These are phyloP conservation scores for Ectropis crepuscularia DNA, from an alignment of 2,888 invertebrate species.

Conservation along the genomic window DNA sequence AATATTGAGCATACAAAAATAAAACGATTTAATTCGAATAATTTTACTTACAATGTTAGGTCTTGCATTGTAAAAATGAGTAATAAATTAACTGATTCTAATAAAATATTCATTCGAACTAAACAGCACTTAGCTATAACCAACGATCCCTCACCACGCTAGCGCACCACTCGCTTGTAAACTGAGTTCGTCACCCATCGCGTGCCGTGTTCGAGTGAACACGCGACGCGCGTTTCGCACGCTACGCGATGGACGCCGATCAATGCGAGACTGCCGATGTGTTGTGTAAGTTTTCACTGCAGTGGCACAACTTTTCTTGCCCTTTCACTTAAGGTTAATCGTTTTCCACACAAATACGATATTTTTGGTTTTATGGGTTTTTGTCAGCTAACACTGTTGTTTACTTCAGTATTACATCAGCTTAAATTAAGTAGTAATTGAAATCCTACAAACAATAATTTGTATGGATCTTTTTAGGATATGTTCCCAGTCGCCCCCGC, in stretches of 20 bases:
- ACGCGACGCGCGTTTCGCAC: slow-evolving; percentile 19
- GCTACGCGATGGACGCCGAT: slow-evolving; percentile 30
- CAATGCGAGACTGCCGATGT: slow-evolving; percentile 25
- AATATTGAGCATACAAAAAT: no score
- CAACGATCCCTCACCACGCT: slow-evolving; percentile 27
- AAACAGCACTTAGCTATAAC: background rate
- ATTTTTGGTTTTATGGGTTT: no score
- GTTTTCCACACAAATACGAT: no score
- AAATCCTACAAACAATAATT: no score
- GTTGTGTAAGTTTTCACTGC: slow-evolving; percentile 26
- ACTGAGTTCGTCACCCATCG: slow-evolving; percentile 34
- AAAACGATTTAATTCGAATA: no score
- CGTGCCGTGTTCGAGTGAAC: slow-evolving; percentile 22
- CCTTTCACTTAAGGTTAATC: background rate
- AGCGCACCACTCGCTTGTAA: slow-evolving; percentile 18
- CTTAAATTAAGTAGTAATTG: no score
- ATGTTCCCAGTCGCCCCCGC: no score
- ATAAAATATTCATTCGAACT: slow-evolving; percentile 5
- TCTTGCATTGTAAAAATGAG: background rate
- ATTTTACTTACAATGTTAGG: no score
- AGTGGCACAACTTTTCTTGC: slow-evolving; percentile 20
- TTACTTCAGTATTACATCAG: no score
- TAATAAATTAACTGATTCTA: background rate
- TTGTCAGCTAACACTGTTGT: no score
- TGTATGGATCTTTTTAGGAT: no score